Conservation (phyloP, 2,113 vertebrate species). For the Hydrolagus affinis region DNA sequence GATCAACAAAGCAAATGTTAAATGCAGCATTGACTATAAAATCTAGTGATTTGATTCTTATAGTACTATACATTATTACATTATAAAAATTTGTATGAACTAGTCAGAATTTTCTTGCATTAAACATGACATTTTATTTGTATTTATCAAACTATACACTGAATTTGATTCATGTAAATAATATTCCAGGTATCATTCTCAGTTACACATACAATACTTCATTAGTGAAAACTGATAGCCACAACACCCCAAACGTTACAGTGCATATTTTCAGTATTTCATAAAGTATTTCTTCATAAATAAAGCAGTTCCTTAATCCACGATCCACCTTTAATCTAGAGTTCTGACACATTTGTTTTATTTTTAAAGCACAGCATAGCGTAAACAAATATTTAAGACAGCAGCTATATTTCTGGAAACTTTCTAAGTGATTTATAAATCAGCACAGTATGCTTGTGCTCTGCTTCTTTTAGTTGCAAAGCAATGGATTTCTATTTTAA, state of each 20-base stretch:
- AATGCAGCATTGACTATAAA: background rate
- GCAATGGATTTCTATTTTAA: background rate
- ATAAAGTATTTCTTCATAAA: background rate
- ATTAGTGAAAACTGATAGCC: background rate
- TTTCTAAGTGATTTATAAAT: background rate
- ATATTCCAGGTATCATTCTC: background rate
- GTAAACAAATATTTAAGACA: background rate
- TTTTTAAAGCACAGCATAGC: background rate
- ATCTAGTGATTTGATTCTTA: background rate
- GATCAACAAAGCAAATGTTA: background rate
- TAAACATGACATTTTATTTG: background rate
- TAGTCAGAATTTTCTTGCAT: background rate
- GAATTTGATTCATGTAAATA: background rate
- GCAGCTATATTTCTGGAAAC: background rate
- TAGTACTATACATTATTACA: background rate
- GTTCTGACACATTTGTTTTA: background rate
- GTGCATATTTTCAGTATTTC: slow-evolving; percentile 4
- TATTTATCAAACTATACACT: background rate
- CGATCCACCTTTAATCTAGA: background rate
- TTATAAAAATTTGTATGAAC: background rate
- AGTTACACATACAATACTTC: background rate
- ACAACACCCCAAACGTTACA: background rate
- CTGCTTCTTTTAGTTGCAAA: background rate
- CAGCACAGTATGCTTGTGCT: background rate
- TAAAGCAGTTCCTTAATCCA: background rate